These are phyloP conservation scores for Poeciliopsis retropinna DNA, from an alignment of 2,113 vertebrate genomes.

Conservation along the genomic window DNA sequence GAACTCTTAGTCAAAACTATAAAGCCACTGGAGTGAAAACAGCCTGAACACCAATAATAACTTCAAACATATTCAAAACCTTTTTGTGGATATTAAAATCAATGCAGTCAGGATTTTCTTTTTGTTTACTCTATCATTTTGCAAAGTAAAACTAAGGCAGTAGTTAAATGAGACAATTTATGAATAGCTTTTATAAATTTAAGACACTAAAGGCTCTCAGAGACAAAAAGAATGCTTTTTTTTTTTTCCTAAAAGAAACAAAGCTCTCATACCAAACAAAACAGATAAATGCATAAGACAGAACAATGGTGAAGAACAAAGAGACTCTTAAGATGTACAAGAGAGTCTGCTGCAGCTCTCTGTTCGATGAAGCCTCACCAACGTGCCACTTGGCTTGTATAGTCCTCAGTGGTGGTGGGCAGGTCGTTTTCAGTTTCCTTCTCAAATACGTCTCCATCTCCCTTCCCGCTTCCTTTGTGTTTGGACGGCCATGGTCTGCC, in stretches of 20 bases:
- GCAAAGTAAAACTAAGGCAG: constrained; percentile 55
- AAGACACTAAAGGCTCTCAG: constrained; percentile 77
- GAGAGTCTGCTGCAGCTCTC: constrained; percentile 38
- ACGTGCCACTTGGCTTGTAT: constrained; percentile 92
- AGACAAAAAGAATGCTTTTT: constrained; percentile 72
- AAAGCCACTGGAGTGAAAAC: not conserved
- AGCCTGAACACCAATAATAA: constrained; percentile 14
- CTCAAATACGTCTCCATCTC: constrained; percentile 48
- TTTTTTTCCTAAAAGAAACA: constrained; percentile 49
- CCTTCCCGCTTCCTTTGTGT: constrained; percentile 48
- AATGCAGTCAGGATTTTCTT: constrained; percentile 29
- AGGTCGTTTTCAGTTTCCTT: constrained; percentile 58
- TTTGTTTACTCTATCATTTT: constrained; percentile 13
- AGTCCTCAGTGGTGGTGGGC: constrained; percentile 90
- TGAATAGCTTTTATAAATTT: constrained; percentile 69
- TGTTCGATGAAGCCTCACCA: constrained; percentile 83
- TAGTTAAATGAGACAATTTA: constrained; percentile 44
- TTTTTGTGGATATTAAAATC: constrained; percentile 46
- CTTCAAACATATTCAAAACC: constrained; percentile 43
- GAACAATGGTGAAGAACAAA: constrained; percentile 51
- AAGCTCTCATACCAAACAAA: constrained; percentile 63
- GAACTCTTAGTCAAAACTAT: not conserved
- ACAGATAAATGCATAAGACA: constrained; percentile 63
- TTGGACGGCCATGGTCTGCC: constrained; percentile 76
- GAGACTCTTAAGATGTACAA: constrained; percentile 34